phyloP scores from a whole-genome alignment of 1,140 invertebrate genomes.

The Medauroidea extradentata region DNA sequence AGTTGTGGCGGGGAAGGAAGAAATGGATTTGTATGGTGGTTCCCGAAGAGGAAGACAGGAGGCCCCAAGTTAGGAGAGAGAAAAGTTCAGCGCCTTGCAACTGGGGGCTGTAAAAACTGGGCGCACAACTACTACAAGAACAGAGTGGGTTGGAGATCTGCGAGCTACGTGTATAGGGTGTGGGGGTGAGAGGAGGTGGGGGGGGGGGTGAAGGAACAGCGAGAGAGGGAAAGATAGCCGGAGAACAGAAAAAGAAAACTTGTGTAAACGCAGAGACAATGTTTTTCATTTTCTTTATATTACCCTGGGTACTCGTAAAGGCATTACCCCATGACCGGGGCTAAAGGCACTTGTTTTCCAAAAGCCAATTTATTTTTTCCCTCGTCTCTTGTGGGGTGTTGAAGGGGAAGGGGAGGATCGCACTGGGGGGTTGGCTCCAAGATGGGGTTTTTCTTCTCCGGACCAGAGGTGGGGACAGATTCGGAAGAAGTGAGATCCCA shows the following conservation, averaged over 20 bases:
- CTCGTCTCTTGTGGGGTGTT: background rate
- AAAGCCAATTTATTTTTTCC: constrained; percentile 20
- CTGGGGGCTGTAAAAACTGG: too few relatives aligned
- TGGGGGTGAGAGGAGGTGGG: too few relatives aligned
- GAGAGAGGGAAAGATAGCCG: background rate
- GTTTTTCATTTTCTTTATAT: constrained; percentile 85
- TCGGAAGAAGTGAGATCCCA: too few relatives aligned
- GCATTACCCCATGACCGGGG: constrained; percentile 68
- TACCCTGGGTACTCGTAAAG: constrained; percentile 74
- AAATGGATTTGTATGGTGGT: too few relatives aligned
- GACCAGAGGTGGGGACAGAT: too few relatives aligned
- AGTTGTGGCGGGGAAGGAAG: too few relatives aligned
- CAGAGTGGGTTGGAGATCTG: too few relatives aligned
- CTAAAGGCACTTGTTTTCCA: constrained; percentile 2
- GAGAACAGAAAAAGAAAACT: background rate
- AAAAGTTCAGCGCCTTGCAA: too few relatives aligned
- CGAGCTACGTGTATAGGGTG: too few relatives aligned
- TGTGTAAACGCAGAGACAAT: constrained; percentile 41
- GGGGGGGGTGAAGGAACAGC: background rate
- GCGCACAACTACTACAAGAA: too few relatives aligned
- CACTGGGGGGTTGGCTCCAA: background rate
- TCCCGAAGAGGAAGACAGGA: too few relatives aligned
- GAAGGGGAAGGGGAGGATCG: background rate
- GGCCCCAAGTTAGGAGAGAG: too few relatives aligned
- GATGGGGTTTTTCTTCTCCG: background rate